Evolutionary conservation across 2,888 invertebrate species (phyloP).

Genomic region (Cyclophora albipunctata): DNA sequence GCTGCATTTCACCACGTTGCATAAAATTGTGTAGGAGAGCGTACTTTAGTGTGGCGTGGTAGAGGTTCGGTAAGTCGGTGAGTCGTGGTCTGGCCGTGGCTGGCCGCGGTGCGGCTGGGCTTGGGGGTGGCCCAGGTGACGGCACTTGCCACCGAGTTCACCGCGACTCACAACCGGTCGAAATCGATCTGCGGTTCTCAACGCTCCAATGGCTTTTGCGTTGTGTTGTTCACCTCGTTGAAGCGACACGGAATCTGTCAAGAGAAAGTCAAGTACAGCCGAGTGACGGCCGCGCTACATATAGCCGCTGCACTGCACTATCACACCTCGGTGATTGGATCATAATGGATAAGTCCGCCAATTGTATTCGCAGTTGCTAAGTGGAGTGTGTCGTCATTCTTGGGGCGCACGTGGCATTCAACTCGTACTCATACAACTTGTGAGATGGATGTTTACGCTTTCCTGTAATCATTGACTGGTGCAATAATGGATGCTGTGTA

Average conservation of each 20-base stretch:
- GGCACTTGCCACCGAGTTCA: conserved; percentile 42
- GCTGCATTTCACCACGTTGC: conserved; percentile 14
- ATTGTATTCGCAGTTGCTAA: conserved; percentile 39
- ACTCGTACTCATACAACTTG: conserved; percentile 24
- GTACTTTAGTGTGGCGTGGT: conserved; percentile 6
- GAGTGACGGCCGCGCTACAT: conserved; percentile 53
- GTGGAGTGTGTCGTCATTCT: conserved; percentile 47
- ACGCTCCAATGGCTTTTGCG: conserved; percentile 57
- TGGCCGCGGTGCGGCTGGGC: neutral
- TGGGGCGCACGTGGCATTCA: conserved; percentile 33
- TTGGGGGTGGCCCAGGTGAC: conserved; percentile 35
- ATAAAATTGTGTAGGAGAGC: conserved; percentile 21
- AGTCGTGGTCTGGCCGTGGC: neutral
- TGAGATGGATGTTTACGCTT: conserved; percentile 25
- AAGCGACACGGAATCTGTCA: conserved; percentile 59
- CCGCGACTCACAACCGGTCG: conserved; percentile 36
- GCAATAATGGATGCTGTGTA: conserved; percentile 2
- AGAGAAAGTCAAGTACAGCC: conserved; percentile 69
- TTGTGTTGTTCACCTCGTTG: conserved; percentile 65
- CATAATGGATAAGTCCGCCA: conserved; percentile 58
- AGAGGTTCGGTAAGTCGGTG: neutral
- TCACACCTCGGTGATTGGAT: conserved; percentile 58
- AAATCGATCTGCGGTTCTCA: conserved; percentile 59
- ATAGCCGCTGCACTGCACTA: conserved; percentile 34
- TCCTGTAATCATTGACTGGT: conserved; percentile 25